phyloP scores from a whole-genome alignment of 1,140 invertebrate species.

The Temnothorax curvispinosus region DNA sequence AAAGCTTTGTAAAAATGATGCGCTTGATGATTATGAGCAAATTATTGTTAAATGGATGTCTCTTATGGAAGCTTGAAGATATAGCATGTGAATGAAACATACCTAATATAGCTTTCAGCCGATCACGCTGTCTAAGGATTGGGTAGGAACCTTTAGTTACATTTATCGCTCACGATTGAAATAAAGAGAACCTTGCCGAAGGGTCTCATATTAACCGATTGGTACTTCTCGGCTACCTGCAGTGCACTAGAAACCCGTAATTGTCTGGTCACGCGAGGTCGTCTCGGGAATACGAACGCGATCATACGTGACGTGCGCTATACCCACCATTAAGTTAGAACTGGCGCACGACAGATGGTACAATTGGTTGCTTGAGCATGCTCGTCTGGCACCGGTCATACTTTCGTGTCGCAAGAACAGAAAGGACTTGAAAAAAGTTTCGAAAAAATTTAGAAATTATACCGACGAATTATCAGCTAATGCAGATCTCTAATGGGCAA shows the following conservation, averaged over 20 bases:
- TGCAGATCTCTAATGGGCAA: slow-evolving; percentile 10
- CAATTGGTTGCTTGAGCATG: slow-evolving; percentile 63
- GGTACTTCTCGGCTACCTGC: slow-evolving; percentile 66
- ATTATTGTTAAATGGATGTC: neutral
- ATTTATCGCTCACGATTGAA: slow-evolving; percentile 52
- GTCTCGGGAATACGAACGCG: slow-evolving; percentile 71
- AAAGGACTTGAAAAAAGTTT: neutral
- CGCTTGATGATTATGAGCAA: neutral
- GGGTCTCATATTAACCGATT: slow-evolving; percentile 65
- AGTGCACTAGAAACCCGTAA: slow-evolving; percentile 71
- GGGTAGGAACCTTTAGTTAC: slow-evolving; percentile 35
- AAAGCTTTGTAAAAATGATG: neutral
- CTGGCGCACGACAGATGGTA: slow-evolving; percentile 71
- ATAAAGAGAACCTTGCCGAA: slow-evolving; percentile 50
- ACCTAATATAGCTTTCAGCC: slow-evolving; percentile 5
- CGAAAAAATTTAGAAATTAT: slow-evolving; percentile 40
- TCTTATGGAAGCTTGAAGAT: neutral
- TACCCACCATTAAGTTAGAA: slow-evolving; percentile 69
- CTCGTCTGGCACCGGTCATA: slow-evolving; percentile 50
- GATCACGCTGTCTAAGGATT: slow-evolving; percentile 33
- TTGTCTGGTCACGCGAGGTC: slow-evolving; percentile 75
- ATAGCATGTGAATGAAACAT: neutral
- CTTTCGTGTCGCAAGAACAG: slow-evolving; percentile 65
- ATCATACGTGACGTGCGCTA: slow-evolving; percentile 73
- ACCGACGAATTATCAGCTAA: neutral